Evolutionary conservation across 2,113 vertebrate species (phyloP).

Genomic region (Caranx ignobilis): DNA sequence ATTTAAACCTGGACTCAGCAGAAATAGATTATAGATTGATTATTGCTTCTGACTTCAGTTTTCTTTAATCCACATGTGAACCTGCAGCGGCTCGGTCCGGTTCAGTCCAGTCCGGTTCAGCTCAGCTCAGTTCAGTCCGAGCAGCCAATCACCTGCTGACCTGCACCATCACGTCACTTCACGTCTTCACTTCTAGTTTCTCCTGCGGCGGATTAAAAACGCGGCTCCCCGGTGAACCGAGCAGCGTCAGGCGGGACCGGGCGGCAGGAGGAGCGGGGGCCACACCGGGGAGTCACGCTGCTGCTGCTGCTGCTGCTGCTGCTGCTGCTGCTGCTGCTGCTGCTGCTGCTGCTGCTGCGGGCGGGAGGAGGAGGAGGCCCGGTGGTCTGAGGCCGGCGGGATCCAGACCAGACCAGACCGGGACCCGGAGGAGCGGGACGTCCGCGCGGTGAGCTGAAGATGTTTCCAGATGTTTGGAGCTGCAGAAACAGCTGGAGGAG

Average conservation of each 20-base stretch:
- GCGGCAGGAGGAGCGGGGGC: neutral
- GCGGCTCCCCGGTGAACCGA: constrained; percentile 6
- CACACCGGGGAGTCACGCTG: too few species aligned
- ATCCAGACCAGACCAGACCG: too few species aligned
- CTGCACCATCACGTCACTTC: constrained; percentile 35
- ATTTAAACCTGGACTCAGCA: too few species aligned
- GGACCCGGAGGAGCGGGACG: too few species aligned
- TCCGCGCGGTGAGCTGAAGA: too few species aligned
- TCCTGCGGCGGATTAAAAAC: constrained; percentile 1
- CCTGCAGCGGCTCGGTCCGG: neutral
- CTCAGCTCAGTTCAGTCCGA: neutral
- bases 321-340: too few species aligned
- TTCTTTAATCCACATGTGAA: neutral
- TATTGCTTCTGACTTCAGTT: too few species aligned
- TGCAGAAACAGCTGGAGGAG: too few species aligned
- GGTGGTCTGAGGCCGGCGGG: neutral
- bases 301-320: too few species aligned
- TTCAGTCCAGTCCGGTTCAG: too few species aligned
- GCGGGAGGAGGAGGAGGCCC: neutral
- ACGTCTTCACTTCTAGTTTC: neutral
- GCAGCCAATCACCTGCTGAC: constrained; percentile 66
- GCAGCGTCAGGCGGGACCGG: constrained; percentile 4
- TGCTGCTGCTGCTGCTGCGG: too few species aligned
- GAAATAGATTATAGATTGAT: too few species aligned
- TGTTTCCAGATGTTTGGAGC: neutral